Evolutionary conservation across 2,888 invertebrate genomes (phyloP), one percentile per base, ranked within the genome.

Genomic region (Sinopyrophorus schimmeli): DNA sequence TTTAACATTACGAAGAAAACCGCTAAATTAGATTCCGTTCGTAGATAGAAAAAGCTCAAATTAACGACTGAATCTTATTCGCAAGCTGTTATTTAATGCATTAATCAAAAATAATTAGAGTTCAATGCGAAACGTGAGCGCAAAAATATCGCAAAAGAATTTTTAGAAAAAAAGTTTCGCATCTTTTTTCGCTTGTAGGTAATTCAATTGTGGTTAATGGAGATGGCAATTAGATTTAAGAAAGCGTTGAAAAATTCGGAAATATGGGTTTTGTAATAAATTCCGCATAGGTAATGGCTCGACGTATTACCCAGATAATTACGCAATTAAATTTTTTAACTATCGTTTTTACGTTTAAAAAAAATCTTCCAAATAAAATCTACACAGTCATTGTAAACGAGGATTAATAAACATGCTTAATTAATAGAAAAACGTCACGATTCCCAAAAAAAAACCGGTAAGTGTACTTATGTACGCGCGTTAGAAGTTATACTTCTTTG

Each of bases 241-340:
- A 41, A 41, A 41, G 41, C 17, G 14, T 21, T 28, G 10, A 40
- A 39, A 41, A 41, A 41, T 28, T 41, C 32, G 30, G 30, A 41
- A 41, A 41, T 31, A 32, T n/a, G 16, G n/a, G 23, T 41, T 41
- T 31, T 12, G 41, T 31, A 41, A 41, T 17, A 15, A 41, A 21
- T 41, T 40, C 32, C 32, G 32, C 32, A 32, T 32, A 20, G 12
- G 32, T 20, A 32, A 32, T 32, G 32, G 20, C 11, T n/a, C n/a
- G n/a, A n/a, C n/a, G n/a, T n/a, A n/a, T n/a, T n/a, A n/a, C n/a
- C n/a, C n/a, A n/a, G n/a, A n/a, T n/a, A n/a, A n/a, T n/a, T n/a
- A n/a, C n/a, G n/a, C n/a, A n/a, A n/a, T n/a, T n/a, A n/a, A n/a
- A n/a, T n/a, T n/a, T n/a, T n/a, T n/a, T n/a, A n/a, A n/a, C n/a